Evolutionary conservation across 2,797 vertebrate species (phyloP), one percentile per base, ranked within the genome.

Genomic region (Sebastolobus altivelis): DNA sequence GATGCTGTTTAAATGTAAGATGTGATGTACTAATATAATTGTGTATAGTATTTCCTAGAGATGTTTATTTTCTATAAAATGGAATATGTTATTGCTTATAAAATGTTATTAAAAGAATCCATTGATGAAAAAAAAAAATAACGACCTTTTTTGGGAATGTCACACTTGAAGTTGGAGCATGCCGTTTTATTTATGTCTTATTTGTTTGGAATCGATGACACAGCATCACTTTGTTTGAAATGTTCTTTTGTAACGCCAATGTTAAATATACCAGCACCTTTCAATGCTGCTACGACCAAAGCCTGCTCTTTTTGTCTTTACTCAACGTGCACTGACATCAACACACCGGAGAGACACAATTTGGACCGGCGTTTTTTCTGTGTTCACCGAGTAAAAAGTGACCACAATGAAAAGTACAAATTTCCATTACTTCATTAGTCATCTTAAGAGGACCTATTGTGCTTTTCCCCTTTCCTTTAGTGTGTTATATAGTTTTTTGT

Each of bases 1-100:
- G 95, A 96, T 93, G 93, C 95, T 95, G 96, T 96, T 96, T 96
- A 96, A 96, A 96, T 96, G 96, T 96, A 96, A 96, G 93, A 96
- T 96, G 96, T 96, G 96, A 95, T 96, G 96, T 96, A 96, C 95
- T 95, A 96, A 96, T 96, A 96, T 96, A 96, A 96, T 95, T 96
- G 96, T 96, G 96, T 96, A 96, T 96, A 96, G 96, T 96, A 96
- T 96, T 96, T 96, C 95, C 94, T 96, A 96, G 96, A 96, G 96
- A 96, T 96, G 96, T 96, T 96, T 96, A 96, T 96, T 96, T 96
- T 96, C 95, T 96, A 96, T 96, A 96, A 96, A 95, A 96, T 95
- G 93, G 94, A 96, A 96, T 96, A 96, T 95, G 96, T 96, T 95
- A 96, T 96, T 96, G 96, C 95, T 95, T 96, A 96, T 95, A 95